These are phyloP conservation scores for Oncopodura yosiiana DNA, from an alignment of 1,140 invertebrate genomes.

Conservation along the genomic window DNA sequence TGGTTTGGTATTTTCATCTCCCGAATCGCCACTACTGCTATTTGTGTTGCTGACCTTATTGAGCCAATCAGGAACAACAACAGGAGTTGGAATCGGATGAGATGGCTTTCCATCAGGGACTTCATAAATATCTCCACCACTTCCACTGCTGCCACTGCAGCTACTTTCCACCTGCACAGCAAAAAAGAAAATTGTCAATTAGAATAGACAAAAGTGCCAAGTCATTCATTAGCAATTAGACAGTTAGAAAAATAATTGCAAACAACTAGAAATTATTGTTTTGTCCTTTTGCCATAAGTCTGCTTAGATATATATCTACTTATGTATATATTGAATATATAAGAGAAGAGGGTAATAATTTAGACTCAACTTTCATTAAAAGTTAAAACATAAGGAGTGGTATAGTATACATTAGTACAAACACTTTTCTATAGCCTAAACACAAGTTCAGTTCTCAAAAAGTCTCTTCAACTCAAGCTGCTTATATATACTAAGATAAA, in stretches of 20 bases:
- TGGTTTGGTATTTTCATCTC: constrained; percentile 33
- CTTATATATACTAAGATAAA: too few relatives aligned
- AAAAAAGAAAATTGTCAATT: constrained; percentile 5
- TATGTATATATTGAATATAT: neutral
- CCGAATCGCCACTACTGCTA: constrained; percentile 3
- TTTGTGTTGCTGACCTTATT: constrained; percentile 16
- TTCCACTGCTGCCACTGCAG: too few relatives aligned
- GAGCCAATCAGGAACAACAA: constrained; percentile 28
- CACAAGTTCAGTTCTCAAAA: too few relatives aligned
- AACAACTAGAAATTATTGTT: neutral
- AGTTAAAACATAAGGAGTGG: too few relatives aligned
- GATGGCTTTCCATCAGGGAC: constrained; percentile 34
- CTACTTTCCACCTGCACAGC: constrained; percentile 17
- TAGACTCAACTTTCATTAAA: neutral
- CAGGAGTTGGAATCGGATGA: constrained; percentile 23
- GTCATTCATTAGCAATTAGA: neutral
- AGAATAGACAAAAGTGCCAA: neutral
- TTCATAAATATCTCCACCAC: constrained; percentile 35
- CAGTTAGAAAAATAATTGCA: neutral
- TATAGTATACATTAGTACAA: too few relatives aligned
- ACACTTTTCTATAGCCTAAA: too few relatives aligned
- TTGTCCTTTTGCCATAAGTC: neutral
- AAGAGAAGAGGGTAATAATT: neutral
- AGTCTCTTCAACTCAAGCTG: too few relatives aligned
- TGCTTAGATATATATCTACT: neutral